Percentiles rank a stretch among this genome's conserved stretches.
phyloP scores from a whole-genome alignment of 2,797 vertebrate genomes.

The Alectoris magna region DNA sequence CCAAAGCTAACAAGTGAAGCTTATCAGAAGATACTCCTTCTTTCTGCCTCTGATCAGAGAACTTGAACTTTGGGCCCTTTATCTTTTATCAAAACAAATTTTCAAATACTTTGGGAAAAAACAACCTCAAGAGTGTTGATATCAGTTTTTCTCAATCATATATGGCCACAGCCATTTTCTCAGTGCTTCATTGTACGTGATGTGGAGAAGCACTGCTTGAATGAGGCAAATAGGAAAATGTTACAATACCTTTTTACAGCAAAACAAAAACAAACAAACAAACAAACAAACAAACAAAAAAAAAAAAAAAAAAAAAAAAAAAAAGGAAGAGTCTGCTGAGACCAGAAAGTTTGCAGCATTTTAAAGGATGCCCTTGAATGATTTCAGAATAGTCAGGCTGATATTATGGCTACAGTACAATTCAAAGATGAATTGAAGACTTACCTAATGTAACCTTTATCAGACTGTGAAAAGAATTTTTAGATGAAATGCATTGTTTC shows the following conservation, averaged over 20 bases:
- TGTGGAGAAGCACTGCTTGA: background rate
- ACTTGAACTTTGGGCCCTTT: slow-evolving; percentile 48
- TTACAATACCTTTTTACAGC: slow-evolving; percentile 6
- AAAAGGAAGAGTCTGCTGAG: slow-evolving; percentile 33
- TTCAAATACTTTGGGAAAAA: slow-evolving; percentile 50
- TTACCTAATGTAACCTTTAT: background rate
- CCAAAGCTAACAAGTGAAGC: slow-evolving; percentile 53
- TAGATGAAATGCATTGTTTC: background rate
- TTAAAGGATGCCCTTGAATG: slow-evolving; percentile 53
- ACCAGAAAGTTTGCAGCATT: background rate
- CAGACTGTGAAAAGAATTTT: background rate
- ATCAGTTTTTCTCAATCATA: slow-evolving; percentile 51
- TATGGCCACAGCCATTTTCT: slow-evolving; percentile 7
- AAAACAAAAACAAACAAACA: too few species aligned
- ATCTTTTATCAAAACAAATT: slow-evolving; percentile 60
- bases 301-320: background rate
- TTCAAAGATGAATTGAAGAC: slow-evolving; percentile 30
- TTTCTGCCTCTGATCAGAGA: slow-evolving; percentile 24
- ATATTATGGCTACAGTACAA: background rate
- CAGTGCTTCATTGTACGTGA: background rate
- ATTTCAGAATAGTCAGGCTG: slow-evolving; percentile 30
- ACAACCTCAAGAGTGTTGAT: slow-evolving; percentile 36
- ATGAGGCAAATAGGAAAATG: slow-evolving; percentile 40
- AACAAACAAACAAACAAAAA: background rate
- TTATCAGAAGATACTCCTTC: slow-evolving; percentile 40